Conservation (phyloP, 2,113 vertebrate genomes). For the Onychostoma macrolepis region DNA sequence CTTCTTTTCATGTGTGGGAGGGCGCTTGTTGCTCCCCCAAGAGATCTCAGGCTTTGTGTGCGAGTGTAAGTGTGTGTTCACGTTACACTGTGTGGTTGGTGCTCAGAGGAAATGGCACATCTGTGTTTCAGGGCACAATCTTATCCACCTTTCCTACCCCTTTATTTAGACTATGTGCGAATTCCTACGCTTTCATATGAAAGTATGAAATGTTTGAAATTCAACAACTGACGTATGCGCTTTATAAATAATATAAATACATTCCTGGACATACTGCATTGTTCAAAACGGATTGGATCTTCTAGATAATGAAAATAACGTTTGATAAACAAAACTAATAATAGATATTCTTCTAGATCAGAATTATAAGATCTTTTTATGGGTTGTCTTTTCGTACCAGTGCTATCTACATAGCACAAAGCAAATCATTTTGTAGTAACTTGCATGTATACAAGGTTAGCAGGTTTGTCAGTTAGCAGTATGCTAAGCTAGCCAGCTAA, state of each 20-base stretch:
- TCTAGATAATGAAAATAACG: neutral
- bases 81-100: neutral
- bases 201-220: neutral
- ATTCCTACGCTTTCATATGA: neutral
- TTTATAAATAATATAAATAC: neutral
- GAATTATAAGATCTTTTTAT: neutral
- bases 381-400: neutral
- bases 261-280: neutral
- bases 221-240: neutral
- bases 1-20: slow-evolving; percentile 16
- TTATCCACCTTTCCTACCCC: neutral
- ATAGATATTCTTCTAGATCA: neutral
- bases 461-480: neutral
- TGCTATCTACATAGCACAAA: neutral
- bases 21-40: slow-evolving; percentile 24
- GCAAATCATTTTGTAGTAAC: too few species aligned
- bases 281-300: too few species aligned
- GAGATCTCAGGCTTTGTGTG: slow-evolving; percentile 19
- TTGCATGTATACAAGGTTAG: neutral
- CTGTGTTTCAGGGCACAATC: neutral
- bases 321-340: neutral
- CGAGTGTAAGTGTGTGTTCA: slow-evolving; percentile 2
- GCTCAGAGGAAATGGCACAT: slow-evolving; percentile 18
- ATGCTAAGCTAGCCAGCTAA: neutral
- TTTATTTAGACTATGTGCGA: neutral